A percentile compares a stretch with the other conserved stretches of the same genome.
These are phyloP conservation scores for Aromia moschata DNA, from an alignment of 2,888 invertebrate species.

Conservation along the genomic window DNA sequence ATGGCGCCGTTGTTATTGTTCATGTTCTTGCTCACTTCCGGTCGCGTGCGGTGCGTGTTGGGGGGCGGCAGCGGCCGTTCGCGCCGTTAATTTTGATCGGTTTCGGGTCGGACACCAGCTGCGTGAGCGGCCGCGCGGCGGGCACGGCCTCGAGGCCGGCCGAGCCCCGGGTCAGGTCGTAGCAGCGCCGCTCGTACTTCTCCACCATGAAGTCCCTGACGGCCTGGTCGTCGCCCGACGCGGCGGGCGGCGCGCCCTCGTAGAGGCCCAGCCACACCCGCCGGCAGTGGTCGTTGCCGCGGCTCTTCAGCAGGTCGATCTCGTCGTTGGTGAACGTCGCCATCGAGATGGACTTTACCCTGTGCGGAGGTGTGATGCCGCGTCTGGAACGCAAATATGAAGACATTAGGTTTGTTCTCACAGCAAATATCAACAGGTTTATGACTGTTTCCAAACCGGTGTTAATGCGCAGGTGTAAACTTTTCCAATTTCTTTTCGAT, in stretches of 20 bases:
- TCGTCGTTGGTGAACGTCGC: conserved; percentile 96
- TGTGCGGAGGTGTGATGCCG: conserved; percentile 96
- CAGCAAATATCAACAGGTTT: too few species aligned
- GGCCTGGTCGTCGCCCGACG: conserved; percentile 85
- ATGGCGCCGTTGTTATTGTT: conserved; percentile 25
- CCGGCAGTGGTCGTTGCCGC: conserved; percentile 94
- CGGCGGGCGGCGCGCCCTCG: conserved; percentile 75
- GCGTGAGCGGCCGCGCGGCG: conserved; percentile 1
- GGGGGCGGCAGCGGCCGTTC: conserved; percentile 25
- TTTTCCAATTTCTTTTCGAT: too few species aligned
- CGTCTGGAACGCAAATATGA: conserved; percentile 85
- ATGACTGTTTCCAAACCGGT: too few species aligned
- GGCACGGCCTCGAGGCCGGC: conserved; percentile 35
- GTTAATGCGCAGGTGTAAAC: too few species aligned
- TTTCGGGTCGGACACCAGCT: conserved; percentile 32
- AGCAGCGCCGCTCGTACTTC: conserved; percentile 92
- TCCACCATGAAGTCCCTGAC: conserved; percentile 93
- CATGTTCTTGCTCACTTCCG: conserved; percentile 46
- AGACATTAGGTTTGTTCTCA: too few species aligned
- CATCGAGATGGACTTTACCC: conserved; percentile 99
- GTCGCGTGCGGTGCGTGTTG: conserved; percentile 46
- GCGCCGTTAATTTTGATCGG: conserved; percentile 47
- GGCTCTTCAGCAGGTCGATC: conserved; percentile 86
- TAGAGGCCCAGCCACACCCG: conserved; percentile 93
- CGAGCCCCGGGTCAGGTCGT: conserved; percentile 58